phyloP scores from a whole-genome alignment of 1,140 invertebrate species.

The Procambarus virginalis region DNA sequence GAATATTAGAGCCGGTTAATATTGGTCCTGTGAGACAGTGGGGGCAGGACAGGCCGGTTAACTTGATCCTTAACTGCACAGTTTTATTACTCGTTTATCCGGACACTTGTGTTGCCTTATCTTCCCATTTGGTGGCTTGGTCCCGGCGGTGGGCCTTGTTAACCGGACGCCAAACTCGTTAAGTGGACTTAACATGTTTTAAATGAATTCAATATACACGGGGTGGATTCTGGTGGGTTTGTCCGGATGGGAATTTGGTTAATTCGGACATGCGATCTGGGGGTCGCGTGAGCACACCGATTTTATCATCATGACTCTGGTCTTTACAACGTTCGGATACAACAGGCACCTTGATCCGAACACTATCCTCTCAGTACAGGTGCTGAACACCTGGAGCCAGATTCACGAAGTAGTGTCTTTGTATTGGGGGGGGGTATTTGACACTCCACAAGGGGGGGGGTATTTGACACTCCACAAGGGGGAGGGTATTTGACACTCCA shows the following conservation, averaged over 20 bases:
- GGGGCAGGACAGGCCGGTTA: not conserved
- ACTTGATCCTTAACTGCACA: not conserved
- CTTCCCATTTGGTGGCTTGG: not conserved
- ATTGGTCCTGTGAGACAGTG: not conserved
- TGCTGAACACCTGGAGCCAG: too few species aligned
- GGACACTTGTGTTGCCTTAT: not conserved
- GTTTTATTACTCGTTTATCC: not conserved
- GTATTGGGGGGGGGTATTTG: too few species aligned
- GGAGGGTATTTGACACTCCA: too few species aligned
- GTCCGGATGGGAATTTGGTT: too few species aligned
- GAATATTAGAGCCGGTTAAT: constrained; percentile 50
- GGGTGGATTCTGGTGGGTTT: too few species aligned
- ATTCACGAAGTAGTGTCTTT: too few species aligned
- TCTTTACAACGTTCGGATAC: too few species aligned
- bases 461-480: too few species aligned
- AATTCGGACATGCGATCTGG: not conserved
- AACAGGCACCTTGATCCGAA: not conserved
- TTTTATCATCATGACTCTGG: not conserved
- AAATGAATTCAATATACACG: too few species aligned
- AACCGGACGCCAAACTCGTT: not conserved
- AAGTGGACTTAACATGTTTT: not conserved
- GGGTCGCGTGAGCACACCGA: not conserved
- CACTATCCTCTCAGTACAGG: not conserved
- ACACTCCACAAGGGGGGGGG: too few species aligned
- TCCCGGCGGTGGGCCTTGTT: not conserved